Evolutionary conservation across 2,888 invertebrate species (phyloP).

Genomic region (Congeria kusceri): DNA sequence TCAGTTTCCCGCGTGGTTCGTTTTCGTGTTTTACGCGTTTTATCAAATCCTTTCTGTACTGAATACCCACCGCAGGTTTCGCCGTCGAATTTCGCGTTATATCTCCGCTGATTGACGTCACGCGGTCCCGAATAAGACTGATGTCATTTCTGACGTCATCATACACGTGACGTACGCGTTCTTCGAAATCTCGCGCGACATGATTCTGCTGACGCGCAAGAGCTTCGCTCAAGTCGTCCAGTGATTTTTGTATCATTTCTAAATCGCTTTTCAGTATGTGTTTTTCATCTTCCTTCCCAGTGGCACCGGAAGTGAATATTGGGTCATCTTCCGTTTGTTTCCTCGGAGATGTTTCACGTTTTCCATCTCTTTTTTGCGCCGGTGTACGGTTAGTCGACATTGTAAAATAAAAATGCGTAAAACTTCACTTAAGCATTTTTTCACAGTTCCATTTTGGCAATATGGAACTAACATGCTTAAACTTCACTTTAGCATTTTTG

Average conservation of each 20-base stretch:
- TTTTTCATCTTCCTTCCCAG: neutral
- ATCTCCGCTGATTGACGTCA: slow-evolving; percentile 46
- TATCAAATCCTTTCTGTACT: slow-evolving; percentile 1
- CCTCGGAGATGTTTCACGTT: no score
- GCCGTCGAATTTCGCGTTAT: no score
- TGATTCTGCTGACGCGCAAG: slow-evolving; percentile 46
- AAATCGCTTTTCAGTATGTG: slow-evolving; percentile 36
- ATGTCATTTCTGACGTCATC: slow-evolving; percentile 55
- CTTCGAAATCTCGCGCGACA: slow-evolving; percentile 54
- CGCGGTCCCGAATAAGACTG: slow-evolving; percentile 43
- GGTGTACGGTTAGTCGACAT: no score
- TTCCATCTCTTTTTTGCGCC: no score
- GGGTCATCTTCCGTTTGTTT: no score
- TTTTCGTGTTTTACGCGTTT: neutral
- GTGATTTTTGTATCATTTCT: slow-evolving; percentile 38
- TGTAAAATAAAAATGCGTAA: no score
- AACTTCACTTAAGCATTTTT: no score
- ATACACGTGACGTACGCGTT: slow-evolving; percentile 49
- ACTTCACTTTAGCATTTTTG: no score
- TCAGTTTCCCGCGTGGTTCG: slow-evolving; percentile 19
- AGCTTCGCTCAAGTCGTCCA: slow-evolving; percentile 39
- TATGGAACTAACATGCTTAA: no score
- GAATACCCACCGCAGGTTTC: neutral
- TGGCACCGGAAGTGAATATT: no score
- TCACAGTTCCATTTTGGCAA: no score